Percentiles rank a stretch among this genome's conserved stretches.
These are phyloP conservation scores for Magallana nippona DNA, from an alignment of 2,888 invertebrate species.

Conservation along the genomic window DNA sequence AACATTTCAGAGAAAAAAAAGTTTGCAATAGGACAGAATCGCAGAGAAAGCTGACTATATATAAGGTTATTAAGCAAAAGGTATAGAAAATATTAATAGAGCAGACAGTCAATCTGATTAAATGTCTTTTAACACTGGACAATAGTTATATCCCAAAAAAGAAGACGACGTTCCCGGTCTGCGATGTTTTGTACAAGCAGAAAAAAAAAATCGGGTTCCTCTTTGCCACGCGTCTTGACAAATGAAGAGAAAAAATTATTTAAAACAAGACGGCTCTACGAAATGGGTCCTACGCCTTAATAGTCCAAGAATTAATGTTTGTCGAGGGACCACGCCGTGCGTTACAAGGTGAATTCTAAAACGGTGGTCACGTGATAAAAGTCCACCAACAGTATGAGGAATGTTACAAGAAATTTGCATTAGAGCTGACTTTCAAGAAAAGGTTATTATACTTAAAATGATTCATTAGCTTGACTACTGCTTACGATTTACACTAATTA, in stretches of 20 bases:
- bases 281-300: constrained; percentile 7
- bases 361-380: constrained; percentile 10
- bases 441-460: constrained; percentile 12
- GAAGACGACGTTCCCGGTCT: background rate
- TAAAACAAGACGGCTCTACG: background rate
- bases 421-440: constrained; percentile 19
- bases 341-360: constrained; percentile 28
- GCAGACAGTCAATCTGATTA: constrained; percentile 27
- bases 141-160: background rate
- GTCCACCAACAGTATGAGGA: constrained; percentile 19
- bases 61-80: constrained; percentile 22
- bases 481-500: constrained; percentile 25
- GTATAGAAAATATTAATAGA: constrained; percentile 32
- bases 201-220: background rate
- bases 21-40: constrained; percentile 18
- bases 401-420: constrained; percentile 28
- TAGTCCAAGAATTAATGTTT: constrained; percentile 6
- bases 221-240: background rate
- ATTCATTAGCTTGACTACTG: background rate
- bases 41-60: constrained; percentile 22
- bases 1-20: background rate
- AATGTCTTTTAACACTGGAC: constrained; percentile 19
- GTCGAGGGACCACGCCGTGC: constrained; percentile 25
- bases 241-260: constrained; percentile 11
- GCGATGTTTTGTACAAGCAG: background rate